phyloP scores from a whole-genome alignment of 64 coral and sea anemone genomes.

The Cladopsammia gracilis region DNA sequence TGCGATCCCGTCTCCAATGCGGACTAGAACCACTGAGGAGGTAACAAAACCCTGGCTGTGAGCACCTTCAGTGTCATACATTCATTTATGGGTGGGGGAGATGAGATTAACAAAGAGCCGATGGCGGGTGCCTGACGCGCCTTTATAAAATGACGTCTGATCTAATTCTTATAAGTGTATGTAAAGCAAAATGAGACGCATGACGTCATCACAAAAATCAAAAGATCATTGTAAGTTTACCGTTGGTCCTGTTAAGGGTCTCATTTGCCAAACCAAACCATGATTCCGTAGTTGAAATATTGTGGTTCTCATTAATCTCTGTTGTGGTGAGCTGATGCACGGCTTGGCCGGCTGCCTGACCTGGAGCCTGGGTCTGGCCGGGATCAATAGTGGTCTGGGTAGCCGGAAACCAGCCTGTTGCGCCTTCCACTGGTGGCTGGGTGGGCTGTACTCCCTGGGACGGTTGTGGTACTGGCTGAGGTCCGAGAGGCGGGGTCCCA shows the following conservation, averaged over 20 bases:
- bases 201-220: not conserved
- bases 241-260: conserved; percentile 42
- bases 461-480: not conserved
- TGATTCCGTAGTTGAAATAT: conserved; percentile 28
- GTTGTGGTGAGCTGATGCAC: conserved; percentile 38
- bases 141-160: too few species aligned
- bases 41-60: too few species aligned
- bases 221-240: not conserved
- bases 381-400: not conserved
- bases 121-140: too few species aligned
- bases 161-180: too few species aligned
- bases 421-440: not conserved
- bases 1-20: too few species aligned
- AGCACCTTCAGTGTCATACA: too few species aligned
- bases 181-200: too few species aligned
- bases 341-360: conserved; percentile 13
- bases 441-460: not conserved
- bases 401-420: not conserved
- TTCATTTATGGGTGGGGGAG: too few species aligned
- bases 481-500: not conserved
- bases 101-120: too few species aligned
- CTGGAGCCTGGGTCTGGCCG: conserved; percentile 30
- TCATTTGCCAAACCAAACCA: conserved; percentile 32
- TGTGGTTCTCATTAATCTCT: not conserved
- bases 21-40: too few species aligned